Evolutionary conservation across 2,797 vertebrate genomes (phyloP).

Genomic region (Sebastes steindachneri): DNA sequence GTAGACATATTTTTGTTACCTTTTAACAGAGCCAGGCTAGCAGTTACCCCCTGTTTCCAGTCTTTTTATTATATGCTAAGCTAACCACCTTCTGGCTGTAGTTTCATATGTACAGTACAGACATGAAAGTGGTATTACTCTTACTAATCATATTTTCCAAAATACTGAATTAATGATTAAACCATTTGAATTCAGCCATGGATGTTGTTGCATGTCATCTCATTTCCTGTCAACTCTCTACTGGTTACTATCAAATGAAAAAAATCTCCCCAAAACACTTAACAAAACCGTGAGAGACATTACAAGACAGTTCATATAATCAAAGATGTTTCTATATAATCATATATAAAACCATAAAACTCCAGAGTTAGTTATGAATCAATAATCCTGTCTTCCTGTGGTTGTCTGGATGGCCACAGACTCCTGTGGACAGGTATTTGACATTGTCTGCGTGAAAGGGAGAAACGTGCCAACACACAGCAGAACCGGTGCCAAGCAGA

Average conservation of each 20-base stretch:
- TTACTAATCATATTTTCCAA: background rate
- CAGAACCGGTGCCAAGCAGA: conserved; percentile 75
- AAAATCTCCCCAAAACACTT: background rate
- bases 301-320: background rate
- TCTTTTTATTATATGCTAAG: background rate
- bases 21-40: background rate
- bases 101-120: background rate
- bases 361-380: background rate
- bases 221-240: background rate
- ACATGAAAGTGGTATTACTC: background rate
- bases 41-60: background rate
- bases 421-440: conserved; percentile 79
- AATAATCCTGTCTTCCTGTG: conserved; percentile 22
- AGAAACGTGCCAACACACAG: conserved; percentile 73
- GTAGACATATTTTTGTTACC: background rate
- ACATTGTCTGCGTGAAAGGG: conserved; percentile 74
- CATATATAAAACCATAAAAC: background rate
- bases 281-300: background rate
- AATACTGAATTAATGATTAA: background rate
- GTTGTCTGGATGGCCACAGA: conserved; percentile 35
- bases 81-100: background rate
- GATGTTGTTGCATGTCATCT: background rate
- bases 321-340: background rate
- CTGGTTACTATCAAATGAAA: background rate
- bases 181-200: background rate